Conservation (phyloP, 2,113 vertebrate species). For the Carlito syrichta region DNA sequence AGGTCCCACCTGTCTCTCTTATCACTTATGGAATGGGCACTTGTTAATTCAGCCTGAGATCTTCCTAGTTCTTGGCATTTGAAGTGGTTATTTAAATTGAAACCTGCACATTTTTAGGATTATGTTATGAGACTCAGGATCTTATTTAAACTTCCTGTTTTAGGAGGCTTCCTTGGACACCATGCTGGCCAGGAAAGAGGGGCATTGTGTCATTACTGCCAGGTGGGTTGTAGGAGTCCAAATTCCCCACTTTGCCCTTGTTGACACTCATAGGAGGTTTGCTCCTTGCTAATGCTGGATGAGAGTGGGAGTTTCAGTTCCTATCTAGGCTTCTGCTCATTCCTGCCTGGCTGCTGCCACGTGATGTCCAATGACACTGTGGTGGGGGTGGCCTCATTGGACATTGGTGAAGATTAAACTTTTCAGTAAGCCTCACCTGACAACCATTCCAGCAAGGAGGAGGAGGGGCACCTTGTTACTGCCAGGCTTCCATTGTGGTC, state of each 20-base stretch:
- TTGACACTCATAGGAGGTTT: neutral
- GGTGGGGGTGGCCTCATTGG: neutral
- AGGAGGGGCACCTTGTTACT: neutral
- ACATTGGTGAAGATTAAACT: neutral
- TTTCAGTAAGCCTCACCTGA: neutral
- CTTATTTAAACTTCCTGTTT: neutral
- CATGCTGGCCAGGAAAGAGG: neutral
- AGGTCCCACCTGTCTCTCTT: no score
- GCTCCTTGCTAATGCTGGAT: neutral
- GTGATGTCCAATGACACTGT: neutral
- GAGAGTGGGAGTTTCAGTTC: neutral
- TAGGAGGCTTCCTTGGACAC: neutral
- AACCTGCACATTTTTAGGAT: neutral
- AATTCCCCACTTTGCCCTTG: neutral
- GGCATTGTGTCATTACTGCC: neutral
- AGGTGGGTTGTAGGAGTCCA: neutral
- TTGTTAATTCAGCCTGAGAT: neutral
- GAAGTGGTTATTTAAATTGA: neutral
- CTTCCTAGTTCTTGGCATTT: neutral
- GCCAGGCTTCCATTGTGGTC: neutral
- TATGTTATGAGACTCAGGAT: neutral
- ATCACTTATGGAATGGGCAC: no score
- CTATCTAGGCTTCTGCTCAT: neutral
- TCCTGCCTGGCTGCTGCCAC: neutral
- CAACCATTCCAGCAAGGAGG: neutral